Evolutionary conservation across 2,113 vertebrate species (phyloP).

Genomic region (Peucedramus taeniatus): DNA sequence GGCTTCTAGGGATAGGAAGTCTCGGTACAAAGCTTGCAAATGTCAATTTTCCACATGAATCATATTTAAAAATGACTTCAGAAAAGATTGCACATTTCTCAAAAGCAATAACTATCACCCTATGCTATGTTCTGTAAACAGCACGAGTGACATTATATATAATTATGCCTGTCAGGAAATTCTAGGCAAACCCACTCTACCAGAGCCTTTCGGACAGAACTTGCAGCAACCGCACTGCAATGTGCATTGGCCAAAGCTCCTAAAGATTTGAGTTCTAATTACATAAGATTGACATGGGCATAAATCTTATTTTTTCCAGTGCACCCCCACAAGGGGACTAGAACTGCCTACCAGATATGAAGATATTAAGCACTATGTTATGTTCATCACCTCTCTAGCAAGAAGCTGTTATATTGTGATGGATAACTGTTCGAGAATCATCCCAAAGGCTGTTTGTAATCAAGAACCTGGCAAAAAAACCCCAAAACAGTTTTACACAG

Average conservation of each 20-base stretch:
- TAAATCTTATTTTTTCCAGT: background rate
- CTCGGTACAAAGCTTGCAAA: background rate
- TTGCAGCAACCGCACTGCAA: background rate
- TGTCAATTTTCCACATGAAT: conserved; percentile 28
- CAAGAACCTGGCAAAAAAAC: background rate
- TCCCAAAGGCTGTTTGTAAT: background rate
- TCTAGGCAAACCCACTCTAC: background rate
- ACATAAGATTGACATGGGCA: background rate
- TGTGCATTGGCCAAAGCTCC: background rate
- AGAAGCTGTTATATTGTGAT: background rate
- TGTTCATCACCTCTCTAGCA: background rate
- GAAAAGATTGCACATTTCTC: conserved; percentile 11
- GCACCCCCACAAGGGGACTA: background rate
- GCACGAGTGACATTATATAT: background rate
- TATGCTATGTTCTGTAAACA: conserved; percentile 38
- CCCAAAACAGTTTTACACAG: background rate
- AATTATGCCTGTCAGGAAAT: background rate
- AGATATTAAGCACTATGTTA: background rate
- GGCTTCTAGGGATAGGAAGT: background rate
- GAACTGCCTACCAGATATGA: background rate
- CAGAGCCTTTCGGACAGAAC: background rate
- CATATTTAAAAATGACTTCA: background rate
- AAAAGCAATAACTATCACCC: conserved; percentile 33
- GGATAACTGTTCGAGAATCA: background rate
- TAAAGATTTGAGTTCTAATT: background rate